Evolutionary conservation across 2,888 invertebrate genomes (phyloP), one percentile per base, ranked within the genome.

Genomic region (Nyleta sp.): DNA sequence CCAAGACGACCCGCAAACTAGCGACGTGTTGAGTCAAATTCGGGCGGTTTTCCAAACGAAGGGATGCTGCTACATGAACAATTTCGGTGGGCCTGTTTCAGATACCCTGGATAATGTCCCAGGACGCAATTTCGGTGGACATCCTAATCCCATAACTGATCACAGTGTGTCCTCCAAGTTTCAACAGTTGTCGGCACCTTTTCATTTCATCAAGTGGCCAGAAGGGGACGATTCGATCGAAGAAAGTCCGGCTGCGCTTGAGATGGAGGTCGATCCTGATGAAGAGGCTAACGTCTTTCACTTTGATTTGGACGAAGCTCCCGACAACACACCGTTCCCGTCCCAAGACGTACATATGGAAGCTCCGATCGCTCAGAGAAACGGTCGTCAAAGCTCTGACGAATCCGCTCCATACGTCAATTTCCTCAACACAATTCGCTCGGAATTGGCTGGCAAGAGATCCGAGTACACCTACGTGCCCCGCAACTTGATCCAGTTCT

Each of bases 171-270:
- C 22, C 2, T 10, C 22, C 2, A 60, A 10, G 33, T n/a, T n/a
- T n/a, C 11, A 40, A 13, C 20, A 40, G 13, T 15, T 28, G 17
- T 80, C 44, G 13, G 89, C 92, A 6, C 92, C 92, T 0, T 95
- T 95, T 85, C 92, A 92, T 24, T 94, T 94, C 67, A 91, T 90
- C 65, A 92, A 92, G 77, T 94, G 94, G 94, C 92, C 92, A 22
- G 92, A 92, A 0, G 92, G 93, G 40, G 91, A 91, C 22, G 92
- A 93, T 72, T 22, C 24, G 1, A 64, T 62, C 4, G 70, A 82
- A 31, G 72, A 79, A 10, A 53, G 48, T 24, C 28, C 60, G 28
- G 73, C 62, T 20, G 68, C 77, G 20, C 81, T 84, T 50, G 83
- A 84, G 6, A 89, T 89, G 80, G 87, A 90, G 60, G 65, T 87